Evolutionary conservation across 2,113 vertebrate genomes (phyloP).

Genomic region (Cyanistes caeruleus): DNA sequence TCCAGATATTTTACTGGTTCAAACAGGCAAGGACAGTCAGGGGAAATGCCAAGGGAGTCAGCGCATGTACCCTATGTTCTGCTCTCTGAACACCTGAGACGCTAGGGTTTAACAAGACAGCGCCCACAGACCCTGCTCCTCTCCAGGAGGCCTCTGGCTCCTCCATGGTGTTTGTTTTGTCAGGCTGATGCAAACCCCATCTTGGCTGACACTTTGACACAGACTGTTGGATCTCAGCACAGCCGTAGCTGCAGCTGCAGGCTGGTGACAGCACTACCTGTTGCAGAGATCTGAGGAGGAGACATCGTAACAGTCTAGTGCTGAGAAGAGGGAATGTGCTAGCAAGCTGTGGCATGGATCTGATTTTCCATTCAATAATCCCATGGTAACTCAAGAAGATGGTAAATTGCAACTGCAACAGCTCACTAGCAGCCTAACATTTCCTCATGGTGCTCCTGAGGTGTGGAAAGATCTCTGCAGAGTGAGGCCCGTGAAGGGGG

Average conservation of each 20-base stretch:
- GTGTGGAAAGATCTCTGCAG: constrained; percentile 43
- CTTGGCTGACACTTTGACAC: neutral
- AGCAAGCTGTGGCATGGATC: neutral
- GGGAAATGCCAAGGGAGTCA: neutral
- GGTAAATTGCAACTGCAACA: constrained; percentile 50
- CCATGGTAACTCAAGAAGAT: constrained; percentile 18
- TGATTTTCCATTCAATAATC: constrained; percentile 39
- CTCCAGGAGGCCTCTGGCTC: neutral
- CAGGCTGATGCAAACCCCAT: neutral
- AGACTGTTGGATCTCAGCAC: neutral
- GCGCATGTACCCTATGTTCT: fast-evolving
- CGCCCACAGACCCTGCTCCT: neutral
- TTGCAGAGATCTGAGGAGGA: neutral
- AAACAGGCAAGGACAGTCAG: neutral
- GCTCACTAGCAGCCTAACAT: constrained; percentile 35
- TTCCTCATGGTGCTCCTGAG: constrained; percentile 41
- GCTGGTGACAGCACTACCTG: neutral
- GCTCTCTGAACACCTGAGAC: neutral
- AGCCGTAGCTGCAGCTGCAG: neutral
- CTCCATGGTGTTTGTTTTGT: fast-evolving
- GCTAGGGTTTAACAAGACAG: neutral
- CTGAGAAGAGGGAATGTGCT: neutral
- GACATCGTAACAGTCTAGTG: neutral
- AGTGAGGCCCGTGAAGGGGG: constrained; percentile 51
- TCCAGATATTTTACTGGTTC: neutral